Evolutionary conservation across 92 coral and sea anemone species (phyloP).

Genomic region (Hydrozoanthus gracilis): DNA sequence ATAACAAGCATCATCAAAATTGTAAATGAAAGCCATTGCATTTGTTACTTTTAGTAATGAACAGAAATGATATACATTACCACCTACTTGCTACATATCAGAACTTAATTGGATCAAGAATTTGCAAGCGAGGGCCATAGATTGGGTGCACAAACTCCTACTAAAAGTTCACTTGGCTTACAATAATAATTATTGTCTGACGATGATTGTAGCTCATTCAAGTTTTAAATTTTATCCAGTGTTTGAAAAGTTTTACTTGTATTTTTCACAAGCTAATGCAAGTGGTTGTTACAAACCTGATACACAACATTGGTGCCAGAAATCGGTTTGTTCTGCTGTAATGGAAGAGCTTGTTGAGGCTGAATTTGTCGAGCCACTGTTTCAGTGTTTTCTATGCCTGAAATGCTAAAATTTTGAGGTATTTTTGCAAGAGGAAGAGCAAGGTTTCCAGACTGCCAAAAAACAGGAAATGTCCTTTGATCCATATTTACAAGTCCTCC

Average conservation of each 20-base stretch:
- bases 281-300: conserved; percentile 15
- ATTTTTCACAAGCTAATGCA: neutral
- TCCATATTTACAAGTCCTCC: neutral
- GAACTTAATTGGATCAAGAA: no score
- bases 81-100: no score
- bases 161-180: no score
- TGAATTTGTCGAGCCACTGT: neutral
- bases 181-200: no score
- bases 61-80: no score
- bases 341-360: neutral
- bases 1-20: no score
- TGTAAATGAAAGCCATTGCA: no score
- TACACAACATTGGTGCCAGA: conserved; percentile 19
- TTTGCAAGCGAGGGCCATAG: no score
- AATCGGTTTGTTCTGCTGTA: neutral
- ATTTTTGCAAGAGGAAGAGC: conserved; percentile 53
- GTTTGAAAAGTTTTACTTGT: neutral
- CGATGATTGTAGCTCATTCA: neutral
- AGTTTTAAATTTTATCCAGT: neutral
- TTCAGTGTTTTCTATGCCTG: neutral
- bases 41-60: no score
- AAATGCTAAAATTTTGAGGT: conserved; percentile 36
- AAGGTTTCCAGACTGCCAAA: conserved; percentile 63
- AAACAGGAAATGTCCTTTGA: conserved; percentile 50
- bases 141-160: no score